Conservation (phyloP, 2,113 vertebrate species). For the Colossoma macropomum region DNA sequence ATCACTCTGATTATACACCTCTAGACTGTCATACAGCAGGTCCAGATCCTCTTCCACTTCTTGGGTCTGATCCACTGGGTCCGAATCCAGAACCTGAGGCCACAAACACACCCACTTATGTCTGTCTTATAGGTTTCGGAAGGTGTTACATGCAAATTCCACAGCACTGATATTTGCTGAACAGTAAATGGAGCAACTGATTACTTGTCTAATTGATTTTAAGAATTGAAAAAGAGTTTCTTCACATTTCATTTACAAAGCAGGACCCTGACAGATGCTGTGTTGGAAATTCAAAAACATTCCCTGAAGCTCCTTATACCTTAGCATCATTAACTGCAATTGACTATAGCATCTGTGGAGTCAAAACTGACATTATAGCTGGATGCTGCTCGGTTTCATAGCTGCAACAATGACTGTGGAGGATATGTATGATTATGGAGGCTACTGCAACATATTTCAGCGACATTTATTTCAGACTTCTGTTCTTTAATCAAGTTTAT, state of each 20-base stretch:
- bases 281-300: background rate
- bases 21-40: conserved; percentile 70
- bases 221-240: background rate
- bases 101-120: conserved; percentile 2
- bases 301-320: background rate
- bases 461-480: too few species aligned
- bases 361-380: too few species aligned
- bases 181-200: background rate
- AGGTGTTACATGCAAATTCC: background rate
- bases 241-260: background rate
- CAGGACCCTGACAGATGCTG: background rate
- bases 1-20: conserved; percentile 71
- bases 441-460: background rate
- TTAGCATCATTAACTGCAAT: background rate
- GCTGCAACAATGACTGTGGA: background rate
- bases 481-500: too few species aligned
- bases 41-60: conserved; percentile 72
- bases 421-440: background rate
- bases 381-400: background rate
- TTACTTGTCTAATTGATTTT: background rate
- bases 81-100: conserved; percentile 67
- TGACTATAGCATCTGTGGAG: background rate
- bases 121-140: background rate
- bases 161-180: background rate
- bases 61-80: conserved; percentile 70